A percentile compares a stretch with the other conserved stretches of the same genome.
Evolutionary conservation across 2,797 vertebrate genomes (phyloP).

Genomic region (Fringilla coelebs): DNA sequence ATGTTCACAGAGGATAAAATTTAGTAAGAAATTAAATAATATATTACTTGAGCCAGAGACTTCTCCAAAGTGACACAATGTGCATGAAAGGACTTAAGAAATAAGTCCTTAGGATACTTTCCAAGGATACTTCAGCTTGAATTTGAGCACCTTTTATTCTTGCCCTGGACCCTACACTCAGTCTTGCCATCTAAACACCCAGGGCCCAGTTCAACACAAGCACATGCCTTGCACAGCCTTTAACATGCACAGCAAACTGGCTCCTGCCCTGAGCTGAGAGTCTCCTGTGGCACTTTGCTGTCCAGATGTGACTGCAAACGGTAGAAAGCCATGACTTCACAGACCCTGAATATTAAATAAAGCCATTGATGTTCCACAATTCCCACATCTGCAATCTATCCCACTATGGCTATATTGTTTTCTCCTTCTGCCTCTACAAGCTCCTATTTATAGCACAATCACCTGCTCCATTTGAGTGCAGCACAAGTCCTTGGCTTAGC

Average conservation of each 20-base stretch:
- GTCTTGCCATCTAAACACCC: background rate
- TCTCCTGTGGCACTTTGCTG: background rate
- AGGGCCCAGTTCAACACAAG: background rate
- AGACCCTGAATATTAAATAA: background rate
- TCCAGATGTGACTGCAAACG: background rate
- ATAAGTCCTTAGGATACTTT: background rate
- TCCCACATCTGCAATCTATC: background rate
- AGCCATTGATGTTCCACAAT: background rate
- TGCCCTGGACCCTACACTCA: background rate
- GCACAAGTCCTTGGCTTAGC: background rate
- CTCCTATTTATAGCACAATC: background rate
- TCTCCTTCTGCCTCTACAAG: background rate
- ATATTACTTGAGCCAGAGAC: background rate
- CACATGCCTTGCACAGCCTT: accelerated
- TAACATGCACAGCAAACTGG: background rate
- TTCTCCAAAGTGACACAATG: background rate
- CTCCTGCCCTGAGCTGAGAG: background rate
- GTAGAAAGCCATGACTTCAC: background rate
- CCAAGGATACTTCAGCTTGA: background rate
- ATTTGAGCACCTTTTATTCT: background rate
- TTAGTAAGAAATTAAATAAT: background rate
- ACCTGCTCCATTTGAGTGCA: background rate
- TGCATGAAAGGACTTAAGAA: background rate
- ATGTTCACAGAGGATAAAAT: background rate
- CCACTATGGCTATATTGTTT: background rate